Percentiles rank a stretch among this genome's conserved stretches.
Conservation (phyloP, 2,888 invertebrate genomes). For the Eupithecia abbreviata region DNA sequence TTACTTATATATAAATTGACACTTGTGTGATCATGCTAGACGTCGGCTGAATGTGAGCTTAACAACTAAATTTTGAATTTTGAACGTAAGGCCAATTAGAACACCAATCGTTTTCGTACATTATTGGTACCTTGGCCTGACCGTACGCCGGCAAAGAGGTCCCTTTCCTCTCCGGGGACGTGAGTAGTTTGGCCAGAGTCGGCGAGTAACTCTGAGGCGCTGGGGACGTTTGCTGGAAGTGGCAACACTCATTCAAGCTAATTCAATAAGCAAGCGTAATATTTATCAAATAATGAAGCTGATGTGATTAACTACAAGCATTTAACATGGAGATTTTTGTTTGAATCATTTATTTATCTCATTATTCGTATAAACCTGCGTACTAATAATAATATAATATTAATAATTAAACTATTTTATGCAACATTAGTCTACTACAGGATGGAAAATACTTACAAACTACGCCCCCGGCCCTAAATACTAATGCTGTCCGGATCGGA, state of each 20-base stretch:
- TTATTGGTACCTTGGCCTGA: conserved; percentile 82
- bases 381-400: too few relatives aligned
- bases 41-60: conserved; percentile 51
- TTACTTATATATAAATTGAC: not conserved
- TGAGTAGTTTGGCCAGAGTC: conserved; percentile 90
- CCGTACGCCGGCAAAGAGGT: conserved; percentile 78
- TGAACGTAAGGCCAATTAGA: conserved; percentile 77
- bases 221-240: conserved; percentile 81
- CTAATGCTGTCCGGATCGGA: too few relatives aligned
- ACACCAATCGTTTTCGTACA: conserved; percentile 75
- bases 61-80: conserved; percentile 81
- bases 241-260: conserved; percentile 82
- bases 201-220: conserved; percentile 89
- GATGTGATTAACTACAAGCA: conserved; percentile 45
- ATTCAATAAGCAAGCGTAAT: conserved; percentile 48
- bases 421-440: too few relatives aligned
- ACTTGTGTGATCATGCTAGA: not conserved
- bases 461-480: too few relatives aligned
- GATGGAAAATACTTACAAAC: too few relatives aligned
- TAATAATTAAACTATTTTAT: too few relatives aligned
- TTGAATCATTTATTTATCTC: not conserved
- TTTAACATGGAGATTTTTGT: conserved; percentile 16
- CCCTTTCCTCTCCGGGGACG: conserved; percentile 85
- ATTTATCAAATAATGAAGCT: conserved; percentile 37
- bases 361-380: not conserved